Percentiles rank a stretch among this genome's conserved stretches.
Conservation (phyloP, 2,797 vertebrate species). For the Syndactyla subalaris region DNA sequence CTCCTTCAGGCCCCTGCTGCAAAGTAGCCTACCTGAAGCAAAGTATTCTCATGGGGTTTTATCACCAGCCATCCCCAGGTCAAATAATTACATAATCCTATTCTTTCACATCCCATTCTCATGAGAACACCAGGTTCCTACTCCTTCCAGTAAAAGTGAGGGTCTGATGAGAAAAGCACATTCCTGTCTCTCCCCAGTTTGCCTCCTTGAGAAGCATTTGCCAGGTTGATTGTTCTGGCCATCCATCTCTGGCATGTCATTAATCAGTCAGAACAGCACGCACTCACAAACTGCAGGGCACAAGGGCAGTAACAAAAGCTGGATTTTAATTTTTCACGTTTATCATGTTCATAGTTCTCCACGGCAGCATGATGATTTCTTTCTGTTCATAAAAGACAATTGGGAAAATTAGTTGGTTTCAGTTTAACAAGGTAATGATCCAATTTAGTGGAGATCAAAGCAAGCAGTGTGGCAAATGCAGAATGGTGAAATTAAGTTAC, state of each 20-base stretch:
- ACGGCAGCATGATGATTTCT: slow-evolving; percentile 11
- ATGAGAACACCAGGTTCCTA: fast-evolving
- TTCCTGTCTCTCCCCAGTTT: neutral
- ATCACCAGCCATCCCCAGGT: neutral
- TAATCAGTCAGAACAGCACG: neutral
- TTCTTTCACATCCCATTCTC: neutral
- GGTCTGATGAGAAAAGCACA: neutral
- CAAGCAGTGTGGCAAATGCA: slow-evolving; percentile 25
- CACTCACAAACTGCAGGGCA: neutral
- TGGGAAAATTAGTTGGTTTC: slow-evolving; percentile 64
- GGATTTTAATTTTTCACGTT: slow-evolving; percentile 38
- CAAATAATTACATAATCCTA: neutral
- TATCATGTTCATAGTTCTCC: slow-evolving; percentile 26
- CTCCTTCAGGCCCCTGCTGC: neutral
- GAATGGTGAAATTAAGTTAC: slow-evolving; percentile 29
- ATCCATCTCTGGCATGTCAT: neutral
- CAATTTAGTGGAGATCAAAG: slow-evolving; percentile 49
- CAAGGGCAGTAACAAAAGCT: neutral
- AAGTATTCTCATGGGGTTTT: neutral
- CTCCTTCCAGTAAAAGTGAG: neutral
- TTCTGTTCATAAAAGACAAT: slow-evolving; percentile 59
- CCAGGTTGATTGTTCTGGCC: neutral
- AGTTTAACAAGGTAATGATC: slow-evolving; percentile 60
- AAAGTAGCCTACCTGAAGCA: neutral
- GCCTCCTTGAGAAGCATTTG: neutral